Evolutionary conservation across 1,140 invertebrate species (phyloP).

Genomic region (Rhopalosiphum maidis): DNA sequence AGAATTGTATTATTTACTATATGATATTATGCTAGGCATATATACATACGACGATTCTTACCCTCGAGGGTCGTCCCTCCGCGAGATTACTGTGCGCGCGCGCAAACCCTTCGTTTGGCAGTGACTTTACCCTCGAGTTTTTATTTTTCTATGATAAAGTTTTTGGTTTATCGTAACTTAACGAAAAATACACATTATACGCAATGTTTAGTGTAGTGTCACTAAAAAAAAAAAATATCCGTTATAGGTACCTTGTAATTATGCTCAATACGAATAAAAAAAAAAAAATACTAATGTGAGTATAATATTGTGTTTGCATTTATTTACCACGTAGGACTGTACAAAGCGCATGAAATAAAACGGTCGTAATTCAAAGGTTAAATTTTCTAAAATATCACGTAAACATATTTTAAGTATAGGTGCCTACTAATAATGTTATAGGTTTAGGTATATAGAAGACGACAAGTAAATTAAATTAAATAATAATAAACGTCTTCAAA

Average conservation of each 20-base stretch:
- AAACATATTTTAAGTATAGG: too few relatives aligned
- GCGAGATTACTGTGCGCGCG: neutral
- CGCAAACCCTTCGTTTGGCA: neutral
- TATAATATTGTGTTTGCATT: neutral
- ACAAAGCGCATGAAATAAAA: neutral
- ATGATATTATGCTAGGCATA: too few relatives aligned
- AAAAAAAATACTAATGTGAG: neutral
- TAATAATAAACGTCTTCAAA: conserved; percentile 10
- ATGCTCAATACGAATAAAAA: neutral
- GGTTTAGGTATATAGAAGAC: too few relatives aligned
- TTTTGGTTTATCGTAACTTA: neutral
- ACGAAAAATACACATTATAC: neutral
- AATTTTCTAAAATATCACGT: neutral
- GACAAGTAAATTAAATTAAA: too few relatives aligned
- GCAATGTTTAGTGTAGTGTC: neutral
- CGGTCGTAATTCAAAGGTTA: neutral
- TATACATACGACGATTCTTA: neutral
- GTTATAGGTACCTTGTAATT: neutral
- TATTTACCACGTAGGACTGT: neutral
- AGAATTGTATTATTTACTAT: neutral
- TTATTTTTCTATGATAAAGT: neutral
- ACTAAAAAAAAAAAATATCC: neutral
- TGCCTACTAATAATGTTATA: too few relatives aligned
- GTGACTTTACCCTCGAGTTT: neutral
- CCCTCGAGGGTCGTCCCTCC: neutral